Evolutionary conservation across 2,113 vertebrate species (phyloP), one percentile per base, ranked within the genome.

Genomic region (Orycteropus afer): DNA sequence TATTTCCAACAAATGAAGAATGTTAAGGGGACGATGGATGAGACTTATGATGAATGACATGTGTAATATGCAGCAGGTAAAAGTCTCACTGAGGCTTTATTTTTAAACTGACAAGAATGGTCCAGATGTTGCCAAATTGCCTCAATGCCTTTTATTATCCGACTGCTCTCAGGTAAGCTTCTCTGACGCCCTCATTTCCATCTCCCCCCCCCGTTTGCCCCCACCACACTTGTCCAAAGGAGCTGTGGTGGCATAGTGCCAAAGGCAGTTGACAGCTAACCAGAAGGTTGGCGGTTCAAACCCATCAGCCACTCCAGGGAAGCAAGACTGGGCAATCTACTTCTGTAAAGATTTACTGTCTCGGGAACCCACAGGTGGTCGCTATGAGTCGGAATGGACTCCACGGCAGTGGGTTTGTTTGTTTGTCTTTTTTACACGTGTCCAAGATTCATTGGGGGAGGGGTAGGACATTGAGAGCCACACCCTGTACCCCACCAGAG

Each of bases 141-240:
- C 86, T 96, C 47, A 34, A 1, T 82, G 61, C 34, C 71, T 63
- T 1, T 47, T 65, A 49, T 83, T 91, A 65, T 57, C 80, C 71
- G 65, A 96, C 89, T 86, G 96, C 55, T 84, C 91, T 87, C 81
- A 74, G 78, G 88, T 97, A 87, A 97, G 57, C 81, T 86, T 85
- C 27, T 78, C 61, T 27, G 53, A 77, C 71, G n/a, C 53, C 34
- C 53, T 73, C 18, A 79, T 61, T 84, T 37, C 83, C 73, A n/a
- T 67, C 40, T 45, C 29, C 37, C 71, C 57, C 42, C 37, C 4
- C 55, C 87, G 40, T 89, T 93, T 87, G 96, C 93, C 93, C 95
- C 69, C 79, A 95, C 94, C 94, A 80, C 86, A 93, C 81, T 97
- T 97, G 79, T 23, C 91, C 96, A 97, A 97, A n/a, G n/a, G n/a